A percentile compares a stretch with the other conserved stretches of the same genome.
Evolutionary conservation across 2,113 vertebrate species (phyloP).

Genomic region (Hypomesus transpacificus): DNA sequence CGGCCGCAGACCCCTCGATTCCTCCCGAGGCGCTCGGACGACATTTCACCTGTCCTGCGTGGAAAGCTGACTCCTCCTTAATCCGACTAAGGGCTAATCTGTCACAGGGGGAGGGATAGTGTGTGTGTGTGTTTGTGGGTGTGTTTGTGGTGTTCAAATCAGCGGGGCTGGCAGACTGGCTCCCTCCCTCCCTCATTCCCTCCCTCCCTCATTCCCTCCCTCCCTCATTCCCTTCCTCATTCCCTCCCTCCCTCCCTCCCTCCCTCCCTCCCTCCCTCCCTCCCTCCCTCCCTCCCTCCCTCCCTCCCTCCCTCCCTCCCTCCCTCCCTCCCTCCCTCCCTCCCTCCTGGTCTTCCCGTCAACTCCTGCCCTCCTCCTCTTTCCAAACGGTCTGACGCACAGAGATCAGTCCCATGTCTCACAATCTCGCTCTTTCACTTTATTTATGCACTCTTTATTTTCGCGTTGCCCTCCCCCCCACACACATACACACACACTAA

Average conservation of each 20-base stretch:
- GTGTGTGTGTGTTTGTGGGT: slow-evolving; percentile 10
- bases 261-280: neutral
- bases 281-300: slow-evolving; percentile 20
- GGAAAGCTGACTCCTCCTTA: slow-evolving; percentile 46
- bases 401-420: too few relatives aligned
- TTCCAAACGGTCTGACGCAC: too few relatives aligned
- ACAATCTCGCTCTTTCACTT: too few relatives aligned
- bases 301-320: slow-evolving; percentile 5
- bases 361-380: too few relatives aligned
- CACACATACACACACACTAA: too few relatives aligned
- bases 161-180: slow-evolving; percentile 28
- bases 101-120: slow-evolving; percentile 28
- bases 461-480: too few relatives aligned
- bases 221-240: neutral
- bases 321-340: neutral
- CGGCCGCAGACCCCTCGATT: slow-evolving; percentile 23
- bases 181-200: neutral
- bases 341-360: too few relatives aligned
- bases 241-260: slow-evolving; percentile 1
- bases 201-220: neutral
- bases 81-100: slow-evolving; percentile 67
- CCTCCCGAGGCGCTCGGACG: slow-evolving; percentile 35
- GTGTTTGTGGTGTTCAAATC: neutral
- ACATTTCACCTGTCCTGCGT: slow-evolving; percentile 57
- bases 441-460: too few relatives aligned